Base-by-base conservation (phyloP, 1,140 invertebrate genomes). In the Akabosia matsudoensis region DNA sequence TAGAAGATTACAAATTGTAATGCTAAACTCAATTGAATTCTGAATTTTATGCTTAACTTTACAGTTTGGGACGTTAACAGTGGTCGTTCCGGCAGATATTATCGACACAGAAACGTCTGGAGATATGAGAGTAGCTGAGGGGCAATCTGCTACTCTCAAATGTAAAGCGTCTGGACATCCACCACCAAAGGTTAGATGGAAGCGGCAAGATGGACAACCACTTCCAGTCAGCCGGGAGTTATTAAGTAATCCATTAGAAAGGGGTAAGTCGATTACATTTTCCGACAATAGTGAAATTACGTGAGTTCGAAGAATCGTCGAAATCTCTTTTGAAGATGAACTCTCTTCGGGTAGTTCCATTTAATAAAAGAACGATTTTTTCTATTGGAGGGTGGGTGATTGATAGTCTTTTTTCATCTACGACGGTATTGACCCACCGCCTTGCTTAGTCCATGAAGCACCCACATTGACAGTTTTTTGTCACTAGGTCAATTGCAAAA, bases 41-140 rank as follows among this genome's bases (percentile, higher is more conserved):
- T 56, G 54, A 22, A 24, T 7, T 22, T n/a, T 56, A 4, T 56
- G 10, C 24, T 7, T 56, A 56, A 7, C n/a, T 56, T 3, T 24
- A 10, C 85, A 94, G 92, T 92, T 91, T 87, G 92, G 92, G 72
- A 89, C 90, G 82, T 88, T 95, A 83, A 89, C 91, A 75, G 92
- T 95, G 76, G 90, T 93, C 77, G 92, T 94, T 80, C 92, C 93
- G 22, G 92, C 93, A 33, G 92, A 94, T 83, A 94, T 94, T 80
- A 86, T 92, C 74, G 89, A 90, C 82, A 85, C 87, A 73, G 90
- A 92, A 67, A 82, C 85, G 67, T 84, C 84, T 52, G 84, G 86
- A 33, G 89, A 89, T 78, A 87, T 89, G 0, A 87, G 89, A 52
- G 90, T 91, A 2, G 85, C 88, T 33, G 93, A 96, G 84, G 92